phyloP scores from a whole-genome alignment of 2,113 vertebrate species.

The Lampris incognitus region DNA sequence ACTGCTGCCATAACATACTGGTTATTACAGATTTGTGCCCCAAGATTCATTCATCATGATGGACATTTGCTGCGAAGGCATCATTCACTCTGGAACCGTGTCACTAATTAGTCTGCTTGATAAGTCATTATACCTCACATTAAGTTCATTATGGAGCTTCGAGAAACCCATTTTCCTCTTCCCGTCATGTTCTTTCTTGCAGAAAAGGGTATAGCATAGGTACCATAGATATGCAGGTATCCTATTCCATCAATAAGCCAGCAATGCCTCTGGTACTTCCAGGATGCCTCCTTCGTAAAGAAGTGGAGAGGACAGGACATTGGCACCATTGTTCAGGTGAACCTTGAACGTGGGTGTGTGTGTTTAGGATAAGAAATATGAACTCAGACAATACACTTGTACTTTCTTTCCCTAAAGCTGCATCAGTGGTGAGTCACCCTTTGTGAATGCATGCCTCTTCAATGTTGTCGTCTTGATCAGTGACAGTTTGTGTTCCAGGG shows the following conservation, averaged over 20 bases:
- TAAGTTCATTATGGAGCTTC: background rate
- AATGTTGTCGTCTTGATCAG: constrained; percentile 15
- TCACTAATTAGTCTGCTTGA: background rate
- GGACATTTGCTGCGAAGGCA: background rate
- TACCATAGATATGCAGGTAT: background rate
- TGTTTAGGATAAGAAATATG: constrained; percentile 47
- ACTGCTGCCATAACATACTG: background rate
- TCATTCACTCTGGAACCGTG: background rate
- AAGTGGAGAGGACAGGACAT: constrained; percentile 41
- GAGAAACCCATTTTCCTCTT: background rate
- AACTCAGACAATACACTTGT: constrained; percentile 29
- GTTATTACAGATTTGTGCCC: background rate
- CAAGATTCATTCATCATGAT: background rate
- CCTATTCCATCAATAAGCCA: background rate
- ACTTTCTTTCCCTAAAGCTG: constrained; percentile 65
- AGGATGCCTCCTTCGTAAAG: background rate
- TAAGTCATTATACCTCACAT: background rate
- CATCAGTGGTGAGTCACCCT: constrained; percentile 57
- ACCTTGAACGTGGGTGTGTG: constrained; percentile 66
- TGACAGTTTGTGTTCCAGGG: constrained; percentile 39
- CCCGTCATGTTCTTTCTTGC: background rate
- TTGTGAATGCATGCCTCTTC: constrained; percentile 55
- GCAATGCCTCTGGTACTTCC: constrained; percentile 17
- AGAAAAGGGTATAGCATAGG: constrained; percentile 1
- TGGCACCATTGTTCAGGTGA: constrained; percentile 42